phyloP scores from a whole-genome alignment of 2,797 vertebrate species.

The Natrix natrix region DNA sequence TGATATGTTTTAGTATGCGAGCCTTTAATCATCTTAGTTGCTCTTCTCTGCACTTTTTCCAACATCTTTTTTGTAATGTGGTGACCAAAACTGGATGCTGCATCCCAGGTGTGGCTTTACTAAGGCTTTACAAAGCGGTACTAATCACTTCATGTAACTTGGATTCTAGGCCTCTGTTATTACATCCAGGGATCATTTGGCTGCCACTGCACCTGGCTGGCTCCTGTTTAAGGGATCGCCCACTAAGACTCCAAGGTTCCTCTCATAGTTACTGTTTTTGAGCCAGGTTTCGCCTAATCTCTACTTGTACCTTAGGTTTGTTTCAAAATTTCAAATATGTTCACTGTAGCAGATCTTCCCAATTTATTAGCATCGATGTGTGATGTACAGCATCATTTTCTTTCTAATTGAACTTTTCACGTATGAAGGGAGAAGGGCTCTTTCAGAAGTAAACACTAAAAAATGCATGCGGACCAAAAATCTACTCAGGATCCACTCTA shows the following conservation, averaged over 20 bases:
- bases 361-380: not conserved
- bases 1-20: no score
- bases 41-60: no score
- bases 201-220: not conserved
- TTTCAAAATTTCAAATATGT: not conserved
- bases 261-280: not conserved
- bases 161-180: no score
- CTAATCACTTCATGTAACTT: no score
- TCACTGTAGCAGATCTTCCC: not conserved
- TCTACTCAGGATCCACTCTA: not conserved
- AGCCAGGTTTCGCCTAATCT: not conserved
- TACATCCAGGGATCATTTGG: not conserved
- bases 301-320: not conserved
- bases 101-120: no score
- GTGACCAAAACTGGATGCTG: no score
- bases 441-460: not conserved
- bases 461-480: not conserved
- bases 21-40: no score
- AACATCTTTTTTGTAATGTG: no score
- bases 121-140: no score
- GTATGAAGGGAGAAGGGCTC: no score
- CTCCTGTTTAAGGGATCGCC: not conserved
- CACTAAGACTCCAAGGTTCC: not conserved
- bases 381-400: not conserved
- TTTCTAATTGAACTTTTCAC: not conserved